Base-by-base conservation (phyloP, 2,888 invertebrate species). In the Melanotus villosus region DNA sequence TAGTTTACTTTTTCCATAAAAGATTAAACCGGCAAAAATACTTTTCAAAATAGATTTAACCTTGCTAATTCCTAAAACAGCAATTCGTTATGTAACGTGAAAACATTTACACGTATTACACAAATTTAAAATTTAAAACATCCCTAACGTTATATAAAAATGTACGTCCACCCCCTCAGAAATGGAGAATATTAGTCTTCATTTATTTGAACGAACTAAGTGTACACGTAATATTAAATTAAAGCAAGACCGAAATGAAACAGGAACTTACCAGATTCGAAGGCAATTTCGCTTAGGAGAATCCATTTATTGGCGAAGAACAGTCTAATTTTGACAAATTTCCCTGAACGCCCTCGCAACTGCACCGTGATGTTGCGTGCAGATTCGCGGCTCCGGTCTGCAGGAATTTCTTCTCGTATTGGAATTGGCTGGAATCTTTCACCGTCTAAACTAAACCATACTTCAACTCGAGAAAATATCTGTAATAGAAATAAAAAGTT, bases 241-340 rank as follows among this genome's bases (percentile, higher is more conserved):
- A 47, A 47, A 47, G 47, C 10, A 12, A 47, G 47, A 6, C 18
- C 9, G 47, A 47, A 26, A 47, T 47, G 19, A 63, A 63, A 58
- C 32, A 52, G 34, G 12, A 56, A 65, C 89, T 89, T 84, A 93
- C 93, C 88, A 68, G 95, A 93, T 77, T 91, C 90, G 81, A 97
- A 96, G 36, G 91, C 90, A 76, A 97, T 88, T 86, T 97, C 97
- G 84, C 96, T 96, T 80, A 97, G 89, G 74, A 97, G 88, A 71
- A 97, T 91, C 96, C 96, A 97, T 81, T 92, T 91, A 75, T 93
- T 89, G 71, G 92, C 91, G 82, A 95, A 95, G 78, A 88, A 89
- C 12, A 96, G 87, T 78, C 92, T 89, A 77, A 93, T 80, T 87
- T 90, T 92, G 75, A 96, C 88, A 82, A 90, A 93, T 78, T 89